A percentile compares a stretch with the other conserved stretches of the same genome.
Conservation (phyloP, 2,888 invertebrate genomes). For the Fragum fragum region DNA sequence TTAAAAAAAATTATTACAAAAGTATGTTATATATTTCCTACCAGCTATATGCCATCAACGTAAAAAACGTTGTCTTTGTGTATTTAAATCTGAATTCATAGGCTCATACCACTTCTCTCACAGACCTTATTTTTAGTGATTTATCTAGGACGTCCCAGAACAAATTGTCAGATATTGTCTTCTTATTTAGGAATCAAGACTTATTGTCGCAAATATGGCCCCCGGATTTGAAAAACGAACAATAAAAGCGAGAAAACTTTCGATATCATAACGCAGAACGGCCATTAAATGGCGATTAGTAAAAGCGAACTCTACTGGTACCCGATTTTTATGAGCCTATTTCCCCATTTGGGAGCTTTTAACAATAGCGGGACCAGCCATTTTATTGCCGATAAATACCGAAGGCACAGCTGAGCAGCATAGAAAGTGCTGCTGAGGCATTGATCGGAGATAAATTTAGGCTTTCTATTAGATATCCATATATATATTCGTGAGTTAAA, state of each 20-base stretch:
- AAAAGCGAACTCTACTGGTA: slow-evolving; percentile 38
- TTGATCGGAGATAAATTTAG: slow-evolving; percentile 22
- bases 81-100: too few relatives aligned
- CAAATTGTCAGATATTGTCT: slow-evolving; percentile 3
- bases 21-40: too few relatives aligned
- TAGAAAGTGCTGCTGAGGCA: slow-evolving; percentile 22
- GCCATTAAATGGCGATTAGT: slow-evolving; percentile 63
- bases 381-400: slow-evolving; percentile 55
- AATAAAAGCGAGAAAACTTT: slow-evolving; percentile 62
- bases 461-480: neutral
- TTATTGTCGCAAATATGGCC: slow-evolving; percentile 6
- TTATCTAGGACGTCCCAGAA: neutral
- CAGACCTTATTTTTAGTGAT: neutral
- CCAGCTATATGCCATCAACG: too few relatives aligned
- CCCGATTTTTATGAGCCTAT: slow-evolving; percentile 45
- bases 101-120: too few relatives aligned
- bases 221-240: slow-evolving; percentile 52
- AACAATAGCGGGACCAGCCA: slow-evolving; percentile 40
- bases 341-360: slow-evolving; percentile 51
- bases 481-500: slow-evolving; percentile 15
- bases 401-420: slow-evolving; percentile 42
- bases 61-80: too few relatives aligned
- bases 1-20: too few relatives aligned
- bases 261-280: slow-evolving; percentile 57
- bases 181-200: slow-evolving; percentile 1